phyloP scores from a whole-genome alignment of 2,797 vertebrate species.

The Trachops cirrhosus region DNA sequence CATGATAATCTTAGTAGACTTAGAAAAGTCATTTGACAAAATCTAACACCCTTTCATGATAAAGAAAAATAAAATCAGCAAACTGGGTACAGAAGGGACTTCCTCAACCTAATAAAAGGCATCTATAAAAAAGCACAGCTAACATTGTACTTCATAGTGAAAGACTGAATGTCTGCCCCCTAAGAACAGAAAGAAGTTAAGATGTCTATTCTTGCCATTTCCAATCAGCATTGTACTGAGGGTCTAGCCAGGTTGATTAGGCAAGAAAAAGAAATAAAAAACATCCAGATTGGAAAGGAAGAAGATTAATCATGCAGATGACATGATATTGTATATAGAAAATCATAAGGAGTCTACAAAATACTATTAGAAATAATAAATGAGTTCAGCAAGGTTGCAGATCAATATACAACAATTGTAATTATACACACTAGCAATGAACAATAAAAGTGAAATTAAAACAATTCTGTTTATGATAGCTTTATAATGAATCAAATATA shows the following conservation, averaged over 20 bases:
- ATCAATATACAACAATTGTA: neutral
- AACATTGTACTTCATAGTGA: neutral
- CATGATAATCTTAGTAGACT: neutral
- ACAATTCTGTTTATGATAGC: neutral
- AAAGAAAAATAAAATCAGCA: neutral
- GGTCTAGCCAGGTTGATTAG: neutral
- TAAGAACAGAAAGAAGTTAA: neutral
- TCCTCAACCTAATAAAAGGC: neutral
- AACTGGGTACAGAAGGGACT: neutral
- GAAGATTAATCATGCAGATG: neutral
- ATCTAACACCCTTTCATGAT: neutral
- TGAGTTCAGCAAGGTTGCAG: neutral
- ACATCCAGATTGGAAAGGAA: neutral
- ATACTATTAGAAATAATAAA: neutral
- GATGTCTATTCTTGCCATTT: neutral
- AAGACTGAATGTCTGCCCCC: neutral
- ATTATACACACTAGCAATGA: neutral
- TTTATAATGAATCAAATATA: neutral
- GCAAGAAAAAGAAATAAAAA: conserved; percentile 1
- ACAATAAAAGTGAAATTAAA: neutral
- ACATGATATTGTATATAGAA: neutral
- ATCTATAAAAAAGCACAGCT: neutral
- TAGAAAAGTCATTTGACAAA: neutral
- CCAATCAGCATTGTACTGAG: neutral
- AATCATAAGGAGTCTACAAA: neutral